Percentiles rank a stretch among this genome's conserved stretches.
Conservation (phyloP, 2,113 vertebrate species). For the Scatophagus argus region DNA sequence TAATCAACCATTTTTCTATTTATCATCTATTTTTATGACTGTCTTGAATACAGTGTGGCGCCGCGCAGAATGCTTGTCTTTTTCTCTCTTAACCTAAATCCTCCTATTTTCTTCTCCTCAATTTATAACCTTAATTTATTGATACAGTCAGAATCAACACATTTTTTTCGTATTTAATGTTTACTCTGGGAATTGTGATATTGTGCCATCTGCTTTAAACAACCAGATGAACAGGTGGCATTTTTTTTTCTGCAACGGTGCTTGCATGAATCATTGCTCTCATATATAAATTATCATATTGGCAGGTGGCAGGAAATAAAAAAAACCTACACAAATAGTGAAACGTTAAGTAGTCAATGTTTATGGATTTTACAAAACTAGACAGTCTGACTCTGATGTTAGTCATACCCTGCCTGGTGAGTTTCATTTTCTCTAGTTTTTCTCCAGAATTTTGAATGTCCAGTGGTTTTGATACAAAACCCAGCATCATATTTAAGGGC, state of each 20-base stretch:
- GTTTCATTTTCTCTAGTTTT: not conserved
- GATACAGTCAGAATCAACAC: slow-evolving; percentile 1
- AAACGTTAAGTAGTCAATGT: slow-evolving; percentile 16
- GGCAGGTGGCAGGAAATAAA: slow-evolving; percentile 44
- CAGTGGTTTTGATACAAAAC: slow-evolving; percentile 3
- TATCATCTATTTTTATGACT: too few relatives aligned
- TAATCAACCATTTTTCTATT: not conserved
- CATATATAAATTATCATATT: slow-evolving; percentile 62
- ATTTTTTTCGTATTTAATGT: slow-evolving; percentile 42
- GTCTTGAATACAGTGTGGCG: not conserved
- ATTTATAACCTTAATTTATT: slow-evolving; percentile 7
- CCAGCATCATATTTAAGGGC: slow-evolving; percentile 6
- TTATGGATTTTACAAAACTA: slow-evolving; percentile 16
- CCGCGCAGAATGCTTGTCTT: not conserved
- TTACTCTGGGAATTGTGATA: slow-evolving; percentile 10
- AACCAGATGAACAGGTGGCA: slow-evolving; percentile 54
- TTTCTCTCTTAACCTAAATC: not conserved
- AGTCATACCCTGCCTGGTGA: not conserved
- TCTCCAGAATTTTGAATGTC: slow-evolving; percentile 14
- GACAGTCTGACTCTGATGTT: slow-evolving; percentile 9
- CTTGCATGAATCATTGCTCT: slow-evolving; percentile 54
- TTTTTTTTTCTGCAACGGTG: slow-evolving; percentile 21
- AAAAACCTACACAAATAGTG: slow-evolving; percentile 11
- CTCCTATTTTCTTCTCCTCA: not conserved
- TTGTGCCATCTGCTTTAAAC: slow-evolving; percentile 58